phyloP scores from a whole-genome alignment of 2,888 invertebrate species.

The Desoria tigrina region DNA sequence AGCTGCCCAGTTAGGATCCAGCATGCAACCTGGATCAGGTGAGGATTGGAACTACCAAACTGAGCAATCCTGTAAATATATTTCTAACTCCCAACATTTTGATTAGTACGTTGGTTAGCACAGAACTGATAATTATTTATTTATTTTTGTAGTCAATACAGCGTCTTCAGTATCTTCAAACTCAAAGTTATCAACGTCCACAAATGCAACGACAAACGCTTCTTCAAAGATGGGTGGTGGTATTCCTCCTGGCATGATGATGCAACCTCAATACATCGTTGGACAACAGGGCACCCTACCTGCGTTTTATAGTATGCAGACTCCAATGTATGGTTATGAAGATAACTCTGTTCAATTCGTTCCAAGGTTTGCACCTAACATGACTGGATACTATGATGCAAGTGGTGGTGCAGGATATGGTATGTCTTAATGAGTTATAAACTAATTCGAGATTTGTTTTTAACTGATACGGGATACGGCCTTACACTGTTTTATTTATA shows the following conservation, averaged over 20 bases:
- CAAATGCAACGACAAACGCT: constrained; percentile 43
- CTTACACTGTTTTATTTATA: no score
- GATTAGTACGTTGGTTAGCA: background rate
- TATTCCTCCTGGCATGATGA: constrained; percentile 44
- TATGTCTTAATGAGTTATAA: constrained; percentile 10
- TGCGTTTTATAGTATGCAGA: constrained; percentile 48
- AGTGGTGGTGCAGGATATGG: constrained; percentile 33
- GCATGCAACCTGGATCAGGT: constrained; percentile 49
- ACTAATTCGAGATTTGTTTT: background rate
- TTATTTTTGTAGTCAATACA: constrained; percentile 35
- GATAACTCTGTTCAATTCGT: constrained; percentile 50
- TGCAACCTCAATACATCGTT: constrained; percentile 51
- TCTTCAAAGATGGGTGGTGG: constrained; percentile 47
- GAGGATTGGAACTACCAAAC: constrained; percentile 16
- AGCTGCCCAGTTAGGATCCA: constrained; percentile 47
- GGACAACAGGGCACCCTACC: constrained; percentile 45
- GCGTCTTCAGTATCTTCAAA: constrained; percentile 43
- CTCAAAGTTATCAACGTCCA: constrained; percentile 49
- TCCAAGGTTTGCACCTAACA: constrained; percentile 48
- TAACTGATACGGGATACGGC: no score
- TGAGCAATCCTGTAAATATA: constrained; percentile 9
- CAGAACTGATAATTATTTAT: background rate
- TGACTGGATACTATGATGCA: constrained; percentile 52
- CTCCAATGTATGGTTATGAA: constrained; percentile 50
- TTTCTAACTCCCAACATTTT: background rate